These are phyloP conservation scores for Hirundo rustica DNA, from an alignment of 2,797 vertebrate genomes.

Conservation along the genomic window DNA sequence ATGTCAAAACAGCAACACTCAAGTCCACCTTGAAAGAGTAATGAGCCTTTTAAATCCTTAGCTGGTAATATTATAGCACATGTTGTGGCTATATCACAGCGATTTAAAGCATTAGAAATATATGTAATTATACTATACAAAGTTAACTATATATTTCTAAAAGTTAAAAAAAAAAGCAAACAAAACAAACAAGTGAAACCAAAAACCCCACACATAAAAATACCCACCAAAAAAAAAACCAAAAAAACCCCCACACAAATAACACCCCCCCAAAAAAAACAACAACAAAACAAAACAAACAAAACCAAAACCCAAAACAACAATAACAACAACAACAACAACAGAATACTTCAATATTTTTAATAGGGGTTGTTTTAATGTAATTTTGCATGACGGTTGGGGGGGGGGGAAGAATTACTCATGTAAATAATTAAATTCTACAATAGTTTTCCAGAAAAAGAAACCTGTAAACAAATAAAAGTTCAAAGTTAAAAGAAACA, in stretches of 20 bases:
- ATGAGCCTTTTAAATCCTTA: background rate
- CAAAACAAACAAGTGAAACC: background rate
- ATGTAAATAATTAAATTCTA: background rate
- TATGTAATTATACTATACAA: background rate
- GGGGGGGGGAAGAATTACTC: background rate
- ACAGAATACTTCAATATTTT: background rate
- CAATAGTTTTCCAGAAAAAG: background rate
- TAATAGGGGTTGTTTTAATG: background rate
- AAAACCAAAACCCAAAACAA: background rate
- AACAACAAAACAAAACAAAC: no score
- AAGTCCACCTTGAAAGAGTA: background rate
- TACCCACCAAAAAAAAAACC: no score
- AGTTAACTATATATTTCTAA: background rate
- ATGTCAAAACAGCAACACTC: background rate
- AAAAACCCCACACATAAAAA: accelerated
- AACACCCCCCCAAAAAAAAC: no score
- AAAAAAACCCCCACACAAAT: no score
- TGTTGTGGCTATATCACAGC: background rate
- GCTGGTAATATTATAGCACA: background rate
- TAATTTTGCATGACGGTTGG: background rate
- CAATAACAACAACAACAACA: accelerated
- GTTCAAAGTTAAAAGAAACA: background rate
- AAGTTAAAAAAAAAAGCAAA: background rate
- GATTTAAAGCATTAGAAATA: background rate
- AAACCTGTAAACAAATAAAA: background rate